Conservation (phyloP, 1,140 invertebrate species). For the Rhyzopertha dominica region DNA sequence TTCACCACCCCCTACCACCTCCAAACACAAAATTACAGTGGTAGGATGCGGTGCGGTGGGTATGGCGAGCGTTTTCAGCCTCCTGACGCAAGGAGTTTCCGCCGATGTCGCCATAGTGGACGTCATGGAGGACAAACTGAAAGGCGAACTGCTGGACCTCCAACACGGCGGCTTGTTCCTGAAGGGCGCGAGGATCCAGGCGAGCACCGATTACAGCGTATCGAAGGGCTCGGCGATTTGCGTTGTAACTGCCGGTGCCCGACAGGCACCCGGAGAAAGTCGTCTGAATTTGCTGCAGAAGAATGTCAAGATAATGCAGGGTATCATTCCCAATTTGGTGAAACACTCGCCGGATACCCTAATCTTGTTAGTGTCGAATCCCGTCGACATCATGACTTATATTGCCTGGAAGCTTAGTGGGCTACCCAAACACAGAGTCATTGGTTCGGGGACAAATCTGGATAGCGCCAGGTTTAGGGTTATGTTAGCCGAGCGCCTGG, state of each 20-base stretch:
- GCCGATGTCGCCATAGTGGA: conserved; percentile 77
- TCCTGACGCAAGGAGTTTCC: conserved; percentile 57
- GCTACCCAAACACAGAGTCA: conserved; percentile 74
- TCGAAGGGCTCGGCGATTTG: conserved; percentile 74
- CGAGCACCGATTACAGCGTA: conserved; percentile 68
- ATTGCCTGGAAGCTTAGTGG: conserved; percentile 87
- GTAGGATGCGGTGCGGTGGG: conserved; percentile 8
- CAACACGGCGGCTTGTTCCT: conserved; percentile 80
- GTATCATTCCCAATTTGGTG: conserved; percentile 72
- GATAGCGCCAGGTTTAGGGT: conserved; percentile 86
- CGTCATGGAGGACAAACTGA: conserved; percentile 69
- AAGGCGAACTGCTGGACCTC: conserved; percentile 80
- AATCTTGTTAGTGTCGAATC: conserved; percentile 83
- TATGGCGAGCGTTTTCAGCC: conserved; percentile 1
- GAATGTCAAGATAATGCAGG: conserved; percentile 82
- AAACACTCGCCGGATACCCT: conserved; percentile 80
- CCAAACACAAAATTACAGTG: conserved; percentile 4
- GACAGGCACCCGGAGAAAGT: conserved; percentile 79
- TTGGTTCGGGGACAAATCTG: conserved; percentile 85
- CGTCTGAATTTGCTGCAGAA: conserved; percentile 76
- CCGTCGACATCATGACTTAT: conserved; percentile 84
- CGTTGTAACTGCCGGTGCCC: conserved; percentile 79
- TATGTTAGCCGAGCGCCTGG: conserved; percentile 71
- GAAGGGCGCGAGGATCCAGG: conserved; percentile 68
- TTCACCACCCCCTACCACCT: no score